A percentile compares a stretch with the other conserved stretches of the same genome.
phyloP scores from a whole-genome alignment of 2,888 invertebrate genomes.

The Orchestes rusci region DNA sequence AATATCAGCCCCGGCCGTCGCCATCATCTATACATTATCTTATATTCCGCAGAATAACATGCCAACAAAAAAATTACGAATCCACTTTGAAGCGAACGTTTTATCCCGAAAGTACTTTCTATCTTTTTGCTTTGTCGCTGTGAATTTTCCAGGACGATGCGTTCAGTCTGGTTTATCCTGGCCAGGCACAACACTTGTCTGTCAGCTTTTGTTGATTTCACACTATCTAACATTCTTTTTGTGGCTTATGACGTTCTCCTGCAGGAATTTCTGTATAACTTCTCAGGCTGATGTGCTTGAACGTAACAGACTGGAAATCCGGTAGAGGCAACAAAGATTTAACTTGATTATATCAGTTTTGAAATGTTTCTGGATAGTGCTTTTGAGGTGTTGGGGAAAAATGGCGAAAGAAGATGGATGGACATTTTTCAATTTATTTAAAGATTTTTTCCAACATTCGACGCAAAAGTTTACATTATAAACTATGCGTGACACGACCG shows the following conservation, averaged over 20 bases:
- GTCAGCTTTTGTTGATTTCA: slow-evolving; percentile 17
- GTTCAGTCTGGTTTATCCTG: slow-evolving; percentile 15
- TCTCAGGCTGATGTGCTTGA: slow-evolving; percentile 25
- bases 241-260: slow-evolving; percentile 6
- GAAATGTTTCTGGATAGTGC: too few species aligned
- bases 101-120: slow-evolving; percentile 8
- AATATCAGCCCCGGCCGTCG: too few species aligned
- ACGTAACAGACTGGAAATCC: slow-evolving; percentile 33
- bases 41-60: not conserved
- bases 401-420: too few species aligned
- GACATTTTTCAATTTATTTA: too few species aligned
- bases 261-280: slow-evolving; percentile 7
- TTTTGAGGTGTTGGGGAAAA: too few species aligned
- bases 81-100: slow-evolving; percentile 5
- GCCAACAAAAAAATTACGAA: slow-evolving; percentile 12
- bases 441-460: too few species aligned
- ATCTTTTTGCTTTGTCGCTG: slow-evolving; percentile 10
- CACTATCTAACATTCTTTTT: slow-evolving; percentile 18
- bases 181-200: slow-evolving; percentile 16
- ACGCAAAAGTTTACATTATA: too few species aligned
- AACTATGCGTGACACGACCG: too few species aligned
- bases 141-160: too few species aligned
- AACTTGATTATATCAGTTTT: slow-evolving; percentile 32
- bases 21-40: too few species aligned
- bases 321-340: slow-evolving; percentile 10